Evolutionary conservation across 2,113 vertebrate species (phyloP).

Genomic region (Chaenocephalus aceratus): DNA sequence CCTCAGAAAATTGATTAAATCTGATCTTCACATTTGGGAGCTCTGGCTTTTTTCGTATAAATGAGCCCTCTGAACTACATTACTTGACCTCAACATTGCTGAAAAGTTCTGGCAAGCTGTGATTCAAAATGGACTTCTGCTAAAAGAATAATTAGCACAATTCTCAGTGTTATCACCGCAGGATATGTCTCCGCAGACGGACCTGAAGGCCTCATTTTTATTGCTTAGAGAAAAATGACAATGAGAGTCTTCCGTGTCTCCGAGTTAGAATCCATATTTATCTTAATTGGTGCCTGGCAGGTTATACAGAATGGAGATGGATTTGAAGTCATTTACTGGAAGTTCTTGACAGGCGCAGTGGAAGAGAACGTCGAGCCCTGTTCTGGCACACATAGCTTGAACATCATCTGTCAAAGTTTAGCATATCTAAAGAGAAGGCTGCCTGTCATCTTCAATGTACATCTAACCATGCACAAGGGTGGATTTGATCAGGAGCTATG

Average conservation of each 20-base stretch:
- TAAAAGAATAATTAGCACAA: conserved; percentile 9
- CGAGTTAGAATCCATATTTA: conserved; percentile 77
- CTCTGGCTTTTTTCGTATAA: neutral
- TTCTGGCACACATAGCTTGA: conserved; percentile 74
- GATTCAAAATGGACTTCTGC: conserved; percentile 12
- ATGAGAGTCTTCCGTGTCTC: conserved; percentile 60
- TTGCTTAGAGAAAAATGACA: conserved; percentile 59
- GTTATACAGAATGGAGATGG: conserved; percentile 81
- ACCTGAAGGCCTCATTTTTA: conserved; percentile 63
- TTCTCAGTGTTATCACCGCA: conserved; percentile 23
- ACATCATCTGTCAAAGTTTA: conserved; percentile 90
- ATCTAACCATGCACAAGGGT: conserved; percentile 83
- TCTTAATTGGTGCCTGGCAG: conserved; percentile 82
- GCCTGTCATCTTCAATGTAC: conserved; percentile 86
- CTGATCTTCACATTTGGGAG: conserved; percentile 13
- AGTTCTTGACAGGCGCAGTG: conserved; percentile 81
- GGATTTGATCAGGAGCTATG: conserved; percentile 84
- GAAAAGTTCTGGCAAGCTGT: conserved; percentile 9
- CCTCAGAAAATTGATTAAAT: conserved; percentile 42
- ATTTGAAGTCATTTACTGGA: conserved; percentile 84
- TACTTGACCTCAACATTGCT: conserved; percentile 1
- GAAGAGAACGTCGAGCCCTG: conserved; percentile 75
- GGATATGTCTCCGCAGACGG: conserved; percentile 29
- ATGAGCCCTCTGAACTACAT: conserved; percentile 6
- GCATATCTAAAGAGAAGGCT: conserved; percentile 85